Conservation (phyloP, 2,113 vertebrate genomes). For the Pollachius pollachius region DNA sequence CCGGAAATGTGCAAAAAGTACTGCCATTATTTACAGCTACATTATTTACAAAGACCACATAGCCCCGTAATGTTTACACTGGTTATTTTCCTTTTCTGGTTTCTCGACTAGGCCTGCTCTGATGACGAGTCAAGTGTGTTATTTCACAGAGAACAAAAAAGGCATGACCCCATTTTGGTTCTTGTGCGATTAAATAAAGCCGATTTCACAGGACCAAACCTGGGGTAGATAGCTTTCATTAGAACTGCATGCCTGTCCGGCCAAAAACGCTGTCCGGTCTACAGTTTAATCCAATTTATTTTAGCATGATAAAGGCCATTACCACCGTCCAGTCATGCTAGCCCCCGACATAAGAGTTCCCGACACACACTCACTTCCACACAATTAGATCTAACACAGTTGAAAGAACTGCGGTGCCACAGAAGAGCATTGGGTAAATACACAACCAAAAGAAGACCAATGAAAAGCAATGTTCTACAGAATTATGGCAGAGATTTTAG, state of each 20-base stretch:
- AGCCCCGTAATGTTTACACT: constrained; percentile 1
- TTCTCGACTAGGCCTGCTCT: not conserved
- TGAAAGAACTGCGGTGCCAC: constrained; percentile 1
- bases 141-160: constrained; percentile 41
- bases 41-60: no score
- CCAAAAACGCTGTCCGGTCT: constrained; percentile 9
- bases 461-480: no score
- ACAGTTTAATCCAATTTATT: constrained; percentile 68
- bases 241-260: constrained; percentile 39
- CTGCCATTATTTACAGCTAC: no score
- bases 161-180: constrained; percentile 59
- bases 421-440: constrained; percentile 10
- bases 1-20: no score
- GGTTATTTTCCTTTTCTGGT: constrained; percentile 6
- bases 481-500: no score
- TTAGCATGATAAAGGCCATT: constrained; percentile 64
- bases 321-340: constrained; percentile 26
- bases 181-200: constrained; percentile 67
- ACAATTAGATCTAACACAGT: not conserved
- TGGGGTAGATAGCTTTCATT: constrained; percentile 68
- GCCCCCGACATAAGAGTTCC: constrained; percentile 30
- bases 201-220: constrained; percentile 65
- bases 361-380: constrained; percentile 1
- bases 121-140: constrained; percentile 22
- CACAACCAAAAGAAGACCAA: not conserved